Base-by-base conservation (phyloP, 1,140 invertebrate genomes). In the Caenorhabditis briggsae region DNA sequence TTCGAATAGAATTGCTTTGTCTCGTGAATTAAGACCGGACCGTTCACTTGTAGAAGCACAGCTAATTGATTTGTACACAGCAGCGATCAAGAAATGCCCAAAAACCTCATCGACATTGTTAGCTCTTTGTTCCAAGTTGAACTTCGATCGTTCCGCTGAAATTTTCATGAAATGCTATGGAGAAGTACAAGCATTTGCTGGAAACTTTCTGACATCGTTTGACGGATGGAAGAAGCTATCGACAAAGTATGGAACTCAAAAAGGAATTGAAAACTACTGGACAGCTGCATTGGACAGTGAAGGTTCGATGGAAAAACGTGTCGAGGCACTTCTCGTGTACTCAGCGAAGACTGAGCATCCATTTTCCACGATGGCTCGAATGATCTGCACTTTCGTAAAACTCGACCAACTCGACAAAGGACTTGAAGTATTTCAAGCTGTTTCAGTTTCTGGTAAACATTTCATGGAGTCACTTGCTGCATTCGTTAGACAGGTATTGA, bases 141-240 rank as follows among this genome's bases (percentile, higher is more conserved):
- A 78, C 11, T 50, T 78, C 20, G 70, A 78, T n/a, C 43, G 70
- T 25, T 50, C 70, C 12, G 12, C 70, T n/a, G 70, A 50, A 12
- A 78, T 78, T 78, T 78, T 78, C 46, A 78, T 78, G 70, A 78
- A 78, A 50, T 78, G 70, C 14, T 78, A 46, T n/a, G 70, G 70
- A 50, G 70, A 78, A 20, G 11, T n/a, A 2, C 70, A 53, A 14
- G 43, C 70, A 12, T 14, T 11, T 11, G 23, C 16, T 50, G 46
- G 53, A 6, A 78, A 78, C 12, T 78, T 78, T 23, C 14, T 78
- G 20, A 78, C n/a, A 20, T 53, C 46, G 14, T 78, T 78, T 50
- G 46, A n/a, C n/a, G 70, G 53, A 23, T 78, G 70, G 70, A 78
- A 78, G 18, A 50, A 43, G 20, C 18, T 78, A 23, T 78, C 70